Evolutionary conservation across 1,140 invertebrate genomes (phyloP), one percentile per base, ranked within the genome.

Genomic region (Apolygus lucorum): DNA sequence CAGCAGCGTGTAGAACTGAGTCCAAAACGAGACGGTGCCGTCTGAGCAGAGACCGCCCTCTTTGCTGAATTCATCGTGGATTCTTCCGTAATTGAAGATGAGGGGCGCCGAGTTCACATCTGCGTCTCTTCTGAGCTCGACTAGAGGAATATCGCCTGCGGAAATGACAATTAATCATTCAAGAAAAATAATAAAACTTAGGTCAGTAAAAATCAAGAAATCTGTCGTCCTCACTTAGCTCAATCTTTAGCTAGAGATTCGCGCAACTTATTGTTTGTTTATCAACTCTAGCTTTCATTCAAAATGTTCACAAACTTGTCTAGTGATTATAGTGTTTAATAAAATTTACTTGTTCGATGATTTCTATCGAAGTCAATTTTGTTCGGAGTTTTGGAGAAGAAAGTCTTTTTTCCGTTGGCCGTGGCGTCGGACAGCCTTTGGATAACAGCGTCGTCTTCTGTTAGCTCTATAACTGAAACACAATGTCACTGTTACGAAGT

Each of bases 1-100:
- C 28, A 78, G 75, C 14, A 80, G 68, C 8, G 76, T 74, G 29
- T 69, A 73, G 66, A 80, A 79, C 70, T 80, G 79, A 0, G 69
- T 71, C 74, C 77, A 79, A 62, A 70, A 69, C 8, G 77, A 77
- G 1, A 74, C 76, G 0, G 76, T 71, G 62, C 74, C 74, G 25
- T 75, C 70, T 8, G 52, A 49, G 63, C 73, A 73, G 4, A 59
- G 4, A 4, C 54, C 13, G 52, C 14, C 24, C 26, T 54, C 22
- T n/a, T 63, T 69, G 4, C 63, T 34, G 4, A 42, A 52, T 17
- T 67, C 22, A 28, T 63, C 28, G 14, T 49, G 24, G 22, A 62
- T 28, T 28, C 67, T 29, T 13, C 59, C 59, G 28, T 71, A 62
- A 27, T 69, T 68, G 21, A 69, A 52, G 29, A 71, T 64, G 2